These are phyloP conservation scores for Cyprinus carpio DNA, from an alignment of 2,113 vertebrate species.

Conservation along the genomic window DNA sequence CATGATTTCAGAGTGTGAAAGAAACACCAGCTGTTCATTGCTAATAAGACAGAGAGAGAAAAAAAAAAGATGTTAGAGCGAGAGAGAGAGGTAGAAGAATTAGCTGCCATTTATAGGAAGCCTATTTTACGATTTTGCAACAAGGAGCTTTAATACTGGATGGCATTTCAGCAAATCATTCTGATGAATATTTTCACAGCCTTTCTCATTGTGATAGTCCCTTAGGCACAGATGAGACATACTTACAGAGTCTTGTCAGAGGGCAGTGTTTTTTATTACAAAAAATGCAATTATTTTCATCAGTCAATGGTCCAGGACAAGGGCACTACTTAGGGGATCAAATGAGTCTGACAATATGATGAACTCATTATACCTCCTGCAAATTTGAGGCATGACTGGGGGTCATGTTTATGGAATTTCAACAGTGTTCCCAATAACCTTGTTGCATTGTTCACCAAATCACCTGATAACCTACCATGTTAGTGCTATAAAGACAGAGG, in stretches of 20 bases:
- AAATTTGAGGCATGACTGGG: constrained; percentile 20
- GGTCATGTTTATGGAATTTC: background rate
- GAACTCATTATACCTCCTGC: constrained; percentile 12
- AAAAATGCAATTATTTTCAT: constrained; percentile 15
- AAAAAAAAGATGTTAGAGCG: background rate
- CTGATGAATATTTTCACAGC: constrained; percentile 58
- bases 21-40: constrained; percentile 48
- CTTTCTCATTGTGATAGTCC: constrained; percentile 41
- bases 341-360: constrained; percentile 24
- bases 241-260: constrained; percentile 55
- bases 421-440: background rate
- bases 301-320: constrained; percentile 18
- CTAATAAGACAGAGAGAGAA: constrained; percentile 44
- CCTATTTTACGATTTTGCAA: constrained; percentile 49
- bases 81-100: constrained; percentile 9
- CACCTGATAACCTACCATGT: background rate
- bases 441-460: background rate
- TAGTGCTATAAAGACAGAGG: no score
- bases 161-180: constrained; percentile 60
- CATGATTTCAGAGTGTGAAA: constrained; percentile 40
- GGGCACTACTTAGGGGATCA: constrained; percentile 20
- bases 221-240: constrained; percentile 39
- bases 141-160: constrained; percentile 52
- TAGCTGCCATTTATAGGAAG: constrained; percentile 37
- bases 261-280: constrained; percentile 2